A percentile compares a stretch with the other conserved stretches of the same genome.
phyloP scores from a whole-genome alignment of 2,797 vertebrate genomes.

The Dendrocincla fuliginosa region DNA sequence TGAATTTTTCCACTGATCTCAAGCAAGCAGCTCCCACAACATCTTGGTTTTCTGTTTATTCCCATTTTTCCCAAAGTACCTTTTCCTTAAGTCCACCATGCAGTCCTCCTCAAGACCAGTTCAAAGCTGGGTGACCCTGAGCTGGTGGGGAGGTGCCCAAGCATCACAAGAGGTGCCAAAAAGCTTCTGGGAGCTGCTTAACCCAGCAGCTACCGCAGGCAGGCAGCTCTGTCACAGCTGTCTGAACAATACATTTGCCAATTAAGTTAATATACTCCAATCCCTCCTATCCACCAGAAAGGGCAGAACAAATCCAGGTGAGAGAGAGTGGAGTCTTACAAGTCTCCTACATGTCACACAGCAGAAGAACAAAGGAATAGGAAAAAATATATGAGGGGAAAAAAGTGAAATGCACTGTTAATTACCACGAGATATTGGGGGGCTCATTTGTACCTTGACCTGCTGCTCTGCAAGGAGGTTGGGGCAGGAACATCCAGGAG shows the following conservation, averaged over 20 bases:
- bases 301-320: conserved; percentile 63
- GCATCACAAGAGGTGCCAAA: background rate
- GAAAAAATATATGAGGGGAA: background rate
- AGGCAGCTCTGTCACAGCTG: conserved; percentile 23
- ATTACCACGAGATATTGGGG: background rate
- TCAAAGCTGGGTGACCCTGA: background rate
- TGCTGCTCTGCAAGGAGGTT: background rate
- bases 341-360: background rate
- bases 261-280: conserved; percentile 63
- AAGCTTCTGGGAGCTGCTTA: background rate
- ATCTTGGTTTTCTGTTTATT: background rate
- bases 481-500: background rate
- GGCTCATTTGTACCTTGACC: background rate
- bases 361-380: conserved; percentile 31
- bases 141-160: background rate
- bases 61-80: background rate
- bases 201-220: background rate
- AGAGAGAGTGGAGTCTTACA: conserved; percentile 28
- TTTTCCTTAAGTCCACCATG: background rate
- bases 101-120: background rate
- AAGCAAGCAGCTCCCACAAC: fast-evolving
- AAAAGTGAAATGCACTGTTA: background rate
- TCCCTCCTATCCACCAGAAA: conserved; percentile 55
- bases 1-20: background rate
- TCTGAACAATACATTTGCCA: conserved; percentile 53